Evolutionary conservation across 2,888 invertebrate genomes (phyloP).

Genomic region (Cepaea hortensis): DNA sequence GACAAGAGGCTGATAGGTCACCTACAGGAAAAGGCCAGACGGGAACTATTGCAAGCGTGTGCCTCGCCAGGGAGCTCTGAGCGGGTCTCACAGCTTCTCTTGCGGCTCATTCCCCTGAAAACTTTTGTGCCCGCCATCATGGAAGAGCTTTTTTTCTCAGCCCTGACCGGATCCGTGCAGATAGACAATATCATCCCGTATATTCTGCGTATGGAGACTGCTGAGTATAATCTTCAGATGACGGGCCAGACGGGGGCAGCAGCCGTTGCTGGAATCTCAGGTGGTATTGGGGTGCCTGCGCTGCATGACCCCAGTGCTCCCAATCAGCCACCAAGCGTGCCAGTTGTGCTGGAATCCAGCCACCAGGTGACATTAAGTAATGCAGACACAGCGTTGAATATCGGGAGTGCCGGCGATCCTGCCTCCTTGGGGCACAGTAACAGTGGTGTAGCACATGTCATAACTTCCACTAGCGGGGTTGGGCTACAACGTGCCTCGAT

Average conservation of each 20-base stretch:
- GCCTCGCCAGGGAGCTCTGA: conserved; percentile 81
- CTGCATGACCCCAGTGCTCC: conserved; percentile 47
- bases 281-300: conserved; percentile 46
- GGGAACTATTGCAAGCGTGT: conserved; percentile 75
- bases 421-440: neutral
- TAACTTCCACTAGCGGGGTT: neutral
- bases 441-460: neutral
- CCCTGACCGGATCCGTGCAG: conserved; percentile 93
- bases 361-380: conserved; percentile 30
- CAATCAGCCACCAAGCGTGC: conserved; percentile 39
- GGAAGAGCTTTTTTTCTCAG: conserved; percentile 95
- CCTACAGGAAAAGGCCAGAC: conserved; percentile 82
- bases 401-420: neutral
- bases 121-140: conserved; percentile 85
- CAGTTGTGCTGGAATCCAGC: conserved; percentile 39
- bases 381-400: conserved; percentile 10
- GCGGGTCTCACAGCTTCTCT: conserved; percentile 92
- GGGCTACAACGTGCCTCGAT: conserved; percentile 42
- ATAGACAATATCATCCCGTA: conserved; percentile 96
- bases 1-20: conserved; percentile 79
- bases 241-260: conserved; percentile 58
- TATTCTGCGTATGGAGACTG: conserved; percentile 83
- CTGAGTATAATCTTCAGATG: conserved; percentile 74
- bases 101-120: conserved; percentile 76
- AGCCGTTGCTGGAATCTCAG: conserved; percentile 46